Percentiles rank a stretch among this genome's conserved stretches.
Conservation (phyloP, 2,797 vertebrate species). For the Salarias fasciatus region DNA sequence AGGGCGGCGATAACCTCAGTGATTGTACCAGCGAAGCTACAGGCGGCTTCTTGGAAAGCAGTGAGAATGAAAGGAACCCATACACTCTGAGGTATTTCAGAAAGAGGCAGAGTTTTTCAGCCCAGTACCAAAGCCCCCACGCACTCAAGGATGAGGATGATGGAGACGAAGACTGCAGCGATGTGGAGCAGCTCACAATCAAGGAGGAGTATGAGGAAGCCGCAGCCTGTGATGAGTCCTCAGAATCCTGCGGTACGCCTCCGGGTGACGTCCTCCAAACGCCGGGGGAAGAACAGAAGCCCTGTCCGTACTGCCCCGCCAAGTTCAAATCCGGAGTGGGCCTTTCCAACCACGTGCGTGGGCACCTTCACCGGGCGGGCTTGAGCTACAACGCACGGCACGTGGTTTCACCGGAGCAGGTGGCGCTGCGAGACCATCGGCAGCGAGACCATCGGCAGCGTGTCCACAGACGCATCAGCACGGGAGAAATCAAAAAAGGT, state of each 20-base stretch:
- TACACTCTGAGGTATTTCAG: conserved; percentile 61
- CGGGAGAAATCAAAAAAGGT: conserved; percentile 90
- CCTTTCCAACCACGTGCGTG: conserved; percentile 93
- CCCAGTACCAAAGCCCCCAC: conserved; percentile 57
- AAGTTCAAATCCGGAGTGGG: conserved; percentile 93
- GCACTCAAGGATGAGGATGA: conserved; percentile 45
- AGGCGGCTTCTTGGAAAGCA: conserved; percentile 63
- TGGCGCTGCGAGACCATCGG: conserved; percentile 90
- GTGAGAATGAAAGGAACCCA: conserved; percentile 59
- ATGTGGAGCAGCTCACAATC: conserved; percentile 74
- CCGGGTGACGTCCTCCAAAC: conserved; percentile 72
- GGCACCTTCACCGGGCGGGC: conserved; percentile 93
- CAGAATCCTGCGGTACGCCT: conserved; percentile 77
- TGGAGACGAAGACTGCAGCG: conserved; percentile 64
- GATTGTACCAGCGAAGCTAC: conserved; percentile 80
- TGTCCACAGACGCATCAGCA: conserved; percentile 86
- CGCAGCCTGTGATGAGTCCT: conserved; percentile 67
- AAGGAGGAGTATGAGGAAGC: conserved; percentile 75
- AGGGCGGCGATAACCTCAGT: conserved; percentile 85
- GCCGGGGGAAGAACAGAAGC: conserved; percentile 86
- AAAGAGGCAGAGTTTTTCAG: conserved; percentile 59
- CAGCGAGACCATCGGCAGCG: conserved; percentile 90
- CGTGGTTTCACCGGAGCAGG: conserved; percentile 93
- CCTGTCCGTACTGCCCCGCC: conserved; percentile 91
- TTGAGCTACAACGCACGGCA: conserved; percentile 93